Evolutionary conservation across 2,888 invertebrate genomes (phyloP).

Genomic region (Melanostoma mellinum): DNA sequence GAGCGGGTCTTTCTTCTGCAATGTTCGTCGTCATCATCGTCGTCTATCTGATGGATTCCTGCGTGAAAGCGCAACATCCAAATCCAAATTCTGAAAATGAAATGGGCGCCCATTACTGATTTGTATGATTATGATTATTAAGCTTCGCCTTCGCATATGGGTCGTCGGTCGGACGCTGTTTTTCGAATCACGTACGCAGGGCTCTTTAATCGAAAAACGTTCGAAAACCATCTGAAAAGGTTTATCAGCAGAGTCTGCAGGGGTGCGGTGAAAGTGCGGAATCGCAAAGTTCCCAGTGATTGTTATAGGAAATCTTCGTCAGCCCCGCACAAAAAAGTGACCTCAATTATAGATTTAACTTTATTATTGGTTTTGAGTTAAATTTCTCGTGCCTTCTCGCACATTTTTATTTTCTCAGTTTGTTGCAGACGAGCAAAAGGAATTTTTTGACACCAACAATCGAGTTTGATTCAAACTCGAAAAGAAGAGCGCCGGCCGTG

Average conservation of each 20-base stretch:
- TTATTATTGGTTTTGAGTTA: constrained; percentile 81
- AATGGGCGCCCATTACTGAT: constrained; percentile 69
- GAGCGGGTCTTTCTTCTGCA: neutral
- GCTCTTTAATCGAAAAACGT: constrained; percentile 57
- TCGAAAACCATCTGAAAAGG: constrained; percentile 9
- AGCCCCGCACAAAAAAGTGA: constrained; percentile 73
- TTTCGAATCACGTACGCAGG: constrained; percentile 55
- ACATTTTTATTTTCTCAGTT: constrained; percentile 14
- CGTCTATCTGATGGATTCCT: constrained; percentile 65
- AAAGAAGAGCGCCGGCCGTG: constrained; percentile 28
- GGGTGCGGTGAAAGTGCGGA: neutral
- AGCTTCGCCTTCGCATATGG: constrained; percentile 43
- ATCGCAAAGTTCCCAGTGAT: constrained; percentile 45
- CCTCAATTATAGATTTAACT: constrained; percentile 82
- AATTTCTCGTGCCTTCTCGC: constrained; percentile 13
- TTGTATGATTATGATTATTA: constrained; percentile 70
- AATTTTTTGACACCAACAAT: constrained; percentile 64
- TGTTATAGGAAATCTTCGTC: constrained; percentile 21
- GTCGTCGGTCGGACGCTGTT: constrained; percentile 23
- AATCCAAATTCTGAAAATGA: constrained; percentile 55
- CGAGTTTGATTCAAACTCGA: neutral
- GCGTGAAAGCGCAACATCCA: constrained; percentile 33
- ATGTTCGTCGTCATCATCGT: neutral
- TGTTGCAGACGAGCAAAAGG: constrained; percentile 15
- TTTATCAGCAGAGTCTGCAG: no score